phyloP scores from a whole-genome alignment of 2,797 vertebrate species.

The Muscicapa comitata region DNA sequence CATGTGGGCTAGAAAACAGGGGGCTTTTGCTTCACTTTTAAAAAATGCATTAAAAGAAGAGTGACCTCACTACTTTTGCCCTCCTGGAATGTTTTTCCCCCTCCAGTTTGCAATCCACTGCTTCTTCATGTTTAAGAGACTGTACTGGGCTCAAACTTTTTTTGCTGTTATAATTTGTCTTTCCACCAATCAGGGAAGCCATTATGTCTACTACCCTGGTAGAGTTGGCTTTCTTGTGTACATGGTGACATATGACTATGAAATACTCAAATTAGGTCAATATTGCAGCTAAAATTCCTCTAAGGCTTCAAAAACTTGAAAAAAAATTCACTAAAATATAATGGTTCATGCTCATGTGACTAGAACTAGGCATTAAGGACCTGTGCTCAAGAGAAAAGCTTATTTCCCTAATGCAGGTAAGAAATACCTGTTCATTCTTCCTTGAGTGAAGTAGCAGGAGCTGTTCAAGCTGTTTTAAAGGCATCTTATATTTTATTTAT shows the following conservation, averaged over 20 bases:
- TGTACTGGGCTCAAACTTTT: neutral
- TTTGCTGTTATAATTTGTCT: neutral
- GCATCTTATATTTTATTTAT: neutral
- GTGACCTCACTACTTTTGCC: neutral
- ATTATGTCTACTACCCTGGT: neutral
- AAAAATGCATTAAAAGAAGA: neutral
- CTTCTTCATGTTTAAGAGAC: neutral
- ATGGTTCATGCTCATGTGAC: rapidly evolving
- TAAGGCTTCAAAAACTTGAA: neutral
- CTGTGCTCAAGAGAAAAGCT: neutral
- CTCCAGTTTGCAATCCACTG: neutral
- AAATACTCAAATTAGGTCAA: neutral
- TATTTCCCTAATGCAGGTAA: neutral
- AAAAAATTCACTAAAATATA: neutral
- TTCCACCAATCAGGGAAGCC: neutral
- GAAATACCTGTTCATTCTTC: neutral
- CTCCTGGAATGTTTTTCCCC: neutral
- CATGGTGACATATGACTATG: neutral
- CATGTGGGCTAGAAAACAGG: neutral
- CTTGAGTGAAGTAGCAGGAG: neutral
- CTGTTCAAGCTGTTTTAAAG: neutral
- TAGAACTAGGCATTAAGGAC: neutral
- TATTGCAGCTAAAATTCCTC: neutral
- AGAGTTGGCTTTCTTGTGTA: neutral
- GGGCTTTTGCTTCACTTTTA: neutral